These are phyloP conservation scores for Acipenser transmontanus DNA, from an alignment of 2,797 vertebrate species.

Conservation along the genomic window DNA sequence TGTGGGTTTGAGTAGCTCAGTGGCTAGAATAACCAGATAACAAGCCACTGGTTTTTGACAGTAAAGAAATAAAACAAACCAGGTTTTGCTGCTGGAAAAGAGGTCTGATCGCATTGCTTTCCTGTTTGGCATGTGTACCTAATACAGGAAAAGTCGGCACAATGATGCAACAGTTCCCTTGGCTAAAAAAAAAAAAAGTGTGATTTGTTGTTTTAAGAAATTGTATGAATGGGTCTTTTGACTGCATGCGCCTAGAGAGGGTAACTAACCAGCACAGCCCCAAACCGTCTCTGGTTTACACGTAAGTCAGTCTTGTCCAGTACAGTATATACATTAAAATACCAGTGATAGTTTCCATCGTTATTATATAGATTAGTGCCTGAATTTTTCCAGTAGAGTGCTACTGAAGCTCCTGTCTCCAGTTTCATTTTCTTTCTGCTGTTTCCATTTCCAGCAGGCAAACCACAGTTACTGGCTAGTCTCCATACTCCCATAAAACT, in stretches of 20 bases:
- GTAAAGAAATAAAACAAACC: not conserved
- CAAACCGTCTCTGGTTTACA: not conserved
- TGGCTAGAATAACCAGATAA: too few species aligned
- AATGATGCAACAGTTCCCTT: not conserved
- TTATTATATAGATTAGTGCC: not conserved
- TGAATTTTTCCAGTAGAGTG: not conserved
- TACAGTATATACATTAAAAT: too few species aligned
- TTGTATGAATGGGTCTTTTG: too few species aligned
- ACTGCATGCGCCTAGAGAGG: too few species aligned
- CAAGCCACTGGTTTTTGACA: not conserved
- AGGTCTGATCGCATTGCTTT: not conserved
- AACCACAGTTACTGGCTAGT: slow-evolving; percentile 3
- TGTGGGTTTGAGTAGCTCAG: too few species aligned
- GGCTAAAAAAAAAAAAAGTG: too few species aligned
- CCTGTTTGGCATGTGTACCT: not conserved
- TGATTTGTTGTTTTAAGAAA: too few species aligned
- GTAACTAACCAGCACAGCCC: too few species aligned
- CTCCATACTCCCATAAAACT: slow-evolving; percentile 4
- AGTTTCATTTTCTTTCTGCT: too few species aligned
- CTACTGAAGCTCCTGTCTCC: not conserved
- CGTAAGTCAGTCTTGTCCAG: too few species aligned
- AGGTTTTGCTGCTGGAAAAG: not conserved
- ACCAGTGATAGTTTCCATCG: not conserved
- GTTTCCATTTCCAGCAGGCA: not conserved
- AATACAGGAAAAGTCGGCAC: slow-evolving; percentile 7